phyloP scores from a whole-genome alignment of 2,888 invertebrate species.

The Drosophila anceps region DNA sequence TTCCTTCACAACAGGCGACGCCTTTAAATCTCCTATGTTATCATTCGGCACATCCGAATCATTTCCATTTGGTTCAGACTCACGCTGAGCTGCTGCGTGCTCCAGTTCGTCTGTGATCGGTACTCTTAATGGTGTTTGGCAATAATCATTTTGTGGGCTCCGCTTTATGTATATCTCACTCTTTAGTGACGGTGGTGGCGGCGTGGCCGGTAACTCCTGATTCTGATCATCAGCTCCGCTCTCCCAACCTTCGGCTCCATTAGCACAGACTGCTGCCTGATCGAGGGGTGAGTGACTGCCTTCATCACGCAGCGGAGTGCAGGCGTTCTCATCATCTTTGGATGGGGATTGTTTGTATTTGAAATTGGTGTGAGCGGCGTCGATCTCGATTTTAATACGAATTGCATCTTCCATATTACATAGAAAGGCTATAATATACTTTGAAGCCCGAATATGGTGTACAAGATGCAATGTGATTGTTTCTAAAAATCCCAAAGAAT shows the following conservation, averaged over 20 bases:
- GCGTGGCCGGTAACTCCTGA: background rate
- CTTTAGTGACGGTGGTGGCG: background rate
- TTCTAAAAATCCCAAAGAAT: background rate
- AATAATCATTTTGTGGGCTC: constrained; percentile 8
- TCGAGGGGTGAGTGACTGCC: background rate
- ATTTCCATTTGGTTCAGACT: background rate
- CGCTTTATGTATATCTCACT: background rate
- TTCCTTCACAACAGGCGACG: constrained; percentile 4
- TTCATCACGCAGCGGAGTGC: constrained; percentile 26
- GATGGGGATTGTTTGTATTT: constrained; percentile 2
- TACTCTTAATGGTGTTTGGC: constrained; percentile 16
- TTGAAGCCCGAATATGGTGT: background rate
- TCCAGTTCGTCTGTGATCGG: background rate
- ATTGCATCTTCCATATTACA: constrained; percentile 13
- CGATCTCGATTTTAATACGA: background rate
- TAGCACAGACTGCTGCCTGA: no score
- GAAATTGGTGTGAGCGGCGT: background rate
- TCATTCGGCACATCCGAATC: background rate
- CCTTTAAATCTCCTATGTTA: background rate
- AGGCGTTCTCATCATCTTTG: constrained; percentile 15
- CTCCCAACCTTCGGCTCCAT: constrained; percentile 12
- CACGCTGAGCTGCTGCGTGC: background rate
- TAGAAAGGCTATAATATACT: background rate
- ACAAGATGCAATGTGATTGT: background rate
- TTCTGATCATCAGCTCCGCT: constrained; percentile 15